Conservation (phyloP, 92 coral and sea anemone species). For the Porites evermanni region DNA sequence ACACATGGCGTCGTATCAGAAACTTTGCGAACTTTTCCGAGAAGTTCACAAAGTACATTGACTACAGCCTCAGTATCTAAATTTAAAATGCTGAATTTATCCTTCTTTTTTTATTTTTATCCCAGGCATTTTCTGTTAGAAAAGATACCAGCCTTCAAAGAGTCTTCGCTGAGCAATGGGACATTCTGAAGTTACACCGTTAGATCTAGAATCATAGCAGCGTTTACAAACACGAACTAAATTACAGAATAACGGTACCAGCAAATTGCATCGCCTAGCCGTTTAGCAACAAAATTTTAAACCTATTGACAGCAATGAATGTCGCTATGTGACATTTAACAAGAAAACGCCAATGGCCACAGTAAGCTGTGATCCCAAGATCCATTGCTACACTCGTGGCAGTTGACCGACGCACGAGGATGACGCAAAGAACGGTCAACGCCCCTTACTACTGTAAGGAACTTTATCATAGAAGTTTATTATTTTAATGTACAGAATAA, state of each 20-base stretch:
- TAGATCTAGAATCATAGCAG: neutral
- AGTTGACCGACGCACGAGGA: too few relatives aligned
- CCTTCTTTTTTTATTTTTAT: constrained; percentile 2
- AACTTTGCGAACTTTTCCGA: too few relatives aligned
- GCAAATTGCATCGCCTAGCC: neutral
- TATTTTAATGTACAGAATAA: too few relatives aligned
- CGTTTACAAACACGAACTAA: neutral
- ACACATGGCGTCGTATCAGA: too few relatives aligned
- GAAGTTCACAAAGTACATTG: too few relatives aligned
- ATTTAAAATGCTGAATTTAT: neutral
- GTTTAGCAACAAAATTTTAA: neutral
- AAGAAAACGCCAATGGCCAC: neutral
- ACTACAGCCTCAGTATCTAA: too few relatives aligned
- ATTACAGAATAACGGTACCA: neutral
- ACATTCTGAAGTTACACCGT: constrained; percentile 35
- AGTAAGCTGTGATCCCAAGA: neutral
- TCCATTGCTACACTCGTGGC: too few relatives aligned
- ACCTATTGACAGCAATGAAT: neutral
- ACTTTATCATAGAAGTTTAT: too few relatives aligned
- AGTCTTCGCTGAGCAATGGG: constrained; percentile 80
- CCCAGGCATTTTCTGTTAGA: constrained; percentile 74
- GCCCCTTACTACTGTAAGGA: too few relatives aligned
- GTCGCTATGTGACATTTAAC: neutral
- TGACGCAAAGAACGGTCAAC: too few relatives aligned
- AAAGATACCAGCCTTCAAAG: constrained; percentile 92